Percentiles rank a stretch among this genome's conserved stretches.
These are phyloP conservation scores for Agonum fuliginosum DNA, from an alignment of 2,888 invertebrate genomes.

Conservation along the genomic window DNA sequence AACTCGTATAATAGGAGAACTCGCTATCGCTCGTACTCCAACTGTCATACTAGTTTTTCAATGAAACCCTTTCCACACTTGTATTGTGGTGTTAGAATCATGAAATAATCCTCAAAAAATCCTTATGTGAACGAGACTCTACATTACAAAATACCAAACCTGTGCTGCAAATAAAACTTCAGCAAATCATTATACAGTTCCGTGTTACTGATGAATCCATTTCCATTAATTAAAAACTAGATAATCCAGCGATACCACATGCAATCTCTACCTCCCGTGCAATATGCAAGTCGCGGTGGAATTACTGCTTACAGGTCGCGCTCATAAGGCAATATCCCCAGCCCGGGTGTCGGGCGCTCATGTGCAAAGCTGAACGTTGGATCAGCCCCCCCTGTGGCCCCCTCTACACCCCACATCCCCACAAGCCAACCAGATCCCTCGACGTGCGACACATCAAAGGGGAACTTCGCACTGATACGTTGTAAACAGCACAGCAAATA, in stretches of 20 bases:
- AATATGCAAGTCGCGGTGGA: not conserved
- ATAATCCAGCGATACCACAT: not conserved
- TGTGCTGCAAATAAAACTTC: too few species aligned
- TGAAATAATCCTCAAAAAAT: too few species aligned
- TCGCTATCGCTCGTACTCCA: too few species aligned
- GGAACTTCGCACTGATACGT: not conserved
- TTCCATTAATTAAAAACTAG: not conserved
- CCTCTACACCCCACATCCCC: not conserved
- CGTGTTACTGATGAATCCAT: too few species aligned
- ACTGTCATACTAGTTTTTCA: too few species aligned
- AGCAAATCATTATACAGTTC: too few species aligned
- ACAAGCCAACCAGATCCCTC: too few species aligned
- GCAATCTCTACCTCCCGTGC: not conserved
- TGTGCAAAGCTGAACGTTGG: not conserved
- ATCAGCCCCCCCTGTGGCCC: not conserved
- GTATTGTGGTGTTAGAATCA: too few species aligned
- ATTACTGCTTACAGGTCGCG: not conserved
- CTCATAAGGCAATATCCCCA: not conserved
- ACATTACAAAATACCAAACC: too few species aligned
- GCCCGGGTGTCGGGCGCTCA: not conserved
- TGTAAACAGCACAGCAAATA: not conserved
- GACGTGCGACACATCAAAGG: not conserved
- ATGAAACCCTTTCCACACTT: too few species aligned
- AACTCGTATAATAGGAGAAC: too few species aligned
- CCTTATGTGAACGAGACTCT: too few species aligned